A percentile compares a stretch with the other conserved stretches of the same genome.
These are phyloP conservation scores for Thalassophryne amazonica DNA, from an alignment of 2,797 vertebrate species.

Conservation along the genomic window DNA sequence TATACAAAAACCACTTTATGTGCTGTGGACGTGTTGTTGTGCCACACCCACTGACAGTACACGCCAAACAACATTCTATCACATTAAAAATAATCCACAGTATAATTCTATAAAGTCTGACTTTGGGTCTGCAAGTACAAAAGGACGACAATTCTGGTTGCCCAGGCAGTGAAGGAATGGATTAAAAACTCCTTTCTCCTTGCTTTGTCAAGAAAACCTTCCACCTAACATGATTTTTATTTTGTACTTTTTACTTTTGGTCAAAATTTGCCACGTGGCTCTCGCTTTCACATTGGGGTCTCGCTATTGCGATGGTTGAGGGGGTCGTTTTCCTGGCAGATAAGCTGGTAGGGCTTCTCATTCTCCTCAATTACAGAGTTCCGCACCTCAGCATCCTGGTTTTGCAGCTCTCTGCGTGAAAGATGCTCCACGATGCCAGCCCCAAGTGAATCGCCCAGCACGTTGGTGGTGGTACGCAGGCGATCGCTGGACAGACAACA, in stretches of 20 bases:
- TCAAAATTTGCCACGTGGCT: too few relatives aligned
- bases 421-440: conserved; percentile 92
- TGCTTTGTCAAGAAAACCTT: not conserved
- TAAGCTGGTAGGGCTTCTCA: conserved; percentile 85
- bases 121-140: not conserved
- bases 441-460: conserved; percentile 93
- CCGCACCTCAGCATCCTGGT: conserved; percentile 80
- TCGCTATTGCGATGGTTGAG: conserved; percentile 80
- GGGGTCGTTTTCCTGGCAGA: conserved; percentile 81
- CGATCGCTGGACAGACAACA: conserved; percentile 81
- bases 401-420: conserved; percentile 86
- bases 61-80: too few relatives aligned
- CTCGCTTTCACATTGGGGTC: conserved; percentile 80
- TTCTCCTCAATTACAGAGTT: conserved; percentile 85
- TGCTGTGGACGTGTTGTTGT: too few relatives aligned
- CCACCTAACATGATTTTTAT: conserved; percentile 12
- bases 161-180: not conserved
- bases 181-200: conserved; percentile 6
- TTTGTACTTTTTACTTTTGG: too few relatives aligned
- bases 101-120: not conserved
- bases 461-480: conserved; percentile 91
- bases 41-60: too few relatives aligned
- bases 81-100: not conserved
- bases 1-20: too few relatives aligned
- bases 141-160: not conserved